Conservation (phyloP, 2,888 invertebrate genomes). For the Cantharis nigra region DNA sequence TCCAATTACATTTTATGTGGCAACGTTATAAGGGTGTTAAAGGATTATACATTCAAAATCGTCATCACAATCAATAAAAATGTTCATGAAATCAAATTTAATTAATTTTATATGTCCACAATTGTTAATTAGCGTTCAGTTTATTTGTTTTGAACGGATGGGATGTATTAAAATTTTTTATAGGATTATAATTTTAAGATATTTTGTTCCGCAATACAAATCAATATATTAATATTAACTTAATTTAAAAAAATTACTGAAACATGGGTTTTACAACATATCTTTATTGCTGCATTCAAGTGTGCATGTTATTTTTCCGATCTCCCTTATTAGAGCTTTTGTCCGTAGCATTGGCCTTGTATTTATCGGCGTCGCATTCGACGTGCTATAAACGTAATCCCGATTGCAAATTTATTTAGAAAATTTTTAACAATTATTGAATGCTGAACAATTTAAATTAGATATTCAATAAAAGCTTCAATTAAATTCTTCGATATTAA, state of each 20-base stretch:
- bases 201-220: background rate
- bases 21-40: background rate
- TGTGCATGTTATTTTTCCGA: too few species aligned
- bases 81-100: background rate
- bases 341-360: too few species aligned
- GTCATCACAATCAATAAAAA: background rate
- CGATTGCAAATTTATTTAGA: too few species aligned
- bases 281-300: too few species aligned
- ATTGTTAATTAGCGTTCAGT: background rate
- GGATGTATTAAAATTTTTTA: background rate
- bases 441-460: background rate
- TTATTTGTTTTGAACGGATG: background rate
- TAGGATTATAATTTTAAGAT: background rate
- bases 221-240: background rate
- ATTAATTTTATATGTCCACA: background rate
- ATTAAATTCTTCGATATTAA: too few species aligned
- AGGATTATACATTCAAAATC: background rate
- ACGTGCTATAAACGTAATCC: too few species aligned
- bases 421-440: background rate
- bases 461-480: too few species aligned
- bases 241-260: background rate
- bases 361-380: too few species aligned
- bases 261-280: background rate
- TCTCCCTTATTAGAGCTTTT: too few species aligned
- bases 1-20: background rate